phyloP scores from a whole-genome alignment of 2,888 invertebrate genomes.

The Quadriops clusia region DNA sequence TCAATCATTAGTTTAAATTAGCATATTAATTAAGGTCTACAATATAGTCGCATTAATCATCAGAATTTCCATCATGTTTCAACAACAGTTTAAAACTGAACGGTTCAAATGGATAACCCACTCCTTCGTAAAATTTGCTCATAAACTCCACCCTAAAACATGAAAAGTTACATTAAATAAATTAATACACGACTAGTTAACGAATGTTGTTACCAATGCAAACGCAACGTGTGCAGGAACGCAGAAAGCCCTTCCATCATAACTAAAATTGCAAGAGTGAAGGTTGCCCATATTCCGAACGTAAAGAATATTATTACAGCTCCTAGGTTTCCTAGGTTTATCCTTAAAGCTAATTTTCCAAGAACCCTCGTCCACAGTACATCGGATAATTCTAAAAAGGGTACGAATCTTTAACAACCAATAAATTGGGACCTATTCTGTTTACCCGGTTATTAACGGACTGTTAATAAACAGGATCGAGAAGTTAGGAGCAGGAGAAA shows the following conservation, averaged over 20 bases:
- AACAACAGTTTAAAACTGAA: conserved; percentile 51
- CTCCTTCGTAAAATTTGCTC: conserved; percentile 60
- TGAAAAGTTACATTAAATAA: too few relatives aligned
- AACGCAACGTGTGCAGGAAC: conserved; percentile 76
- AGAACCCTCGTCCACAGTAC: conserved; percentile 67
- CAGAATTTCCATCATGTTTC: conserved; percentile 33
- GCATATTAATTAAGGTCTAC: too few relatives aligned
- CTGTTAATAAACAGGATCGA: too few relatives aligned
- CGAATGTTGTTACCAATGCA: conserved; percentile 77
- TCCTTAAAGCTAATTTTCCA: conserved; percentile 56
- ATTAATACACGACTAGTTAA: too few relatives aligned
- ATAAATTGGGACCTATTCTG: too few relatives aligned
- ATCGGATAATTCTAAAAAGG: conserved; percentile 61
- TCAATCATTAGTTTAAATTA: too few relatives aligned
- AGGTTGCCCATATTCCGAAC: conserved; percentile 67
- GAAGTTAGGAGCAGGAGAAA: too few relatives aligned
- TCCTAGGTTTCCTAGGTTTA: conserved; percentile 34
- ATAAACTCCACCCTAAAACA: conserved; percentile 60
- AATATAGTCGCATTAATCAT: conserved; percentile 22
- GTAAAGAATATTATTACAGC: conserved; percentile 47
- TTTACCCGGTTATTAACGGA: too few relatives aligned
- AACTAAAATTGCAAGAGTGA: conserved; percentile 72
- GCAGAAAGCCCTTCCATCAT: conserved; percentile 88
- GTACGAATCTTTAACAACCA: too few relatives aligned
- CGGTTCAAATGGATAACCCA: conserved; percentile 52